A percentile compares a stretch with the other conserved stretches of the same genome.
These are phyloP conservation scores for Oenanthe melanoleuca DNA, from an alignment of 2,113 vertebrate genomes.

Conservation along the genomic window DNA sequence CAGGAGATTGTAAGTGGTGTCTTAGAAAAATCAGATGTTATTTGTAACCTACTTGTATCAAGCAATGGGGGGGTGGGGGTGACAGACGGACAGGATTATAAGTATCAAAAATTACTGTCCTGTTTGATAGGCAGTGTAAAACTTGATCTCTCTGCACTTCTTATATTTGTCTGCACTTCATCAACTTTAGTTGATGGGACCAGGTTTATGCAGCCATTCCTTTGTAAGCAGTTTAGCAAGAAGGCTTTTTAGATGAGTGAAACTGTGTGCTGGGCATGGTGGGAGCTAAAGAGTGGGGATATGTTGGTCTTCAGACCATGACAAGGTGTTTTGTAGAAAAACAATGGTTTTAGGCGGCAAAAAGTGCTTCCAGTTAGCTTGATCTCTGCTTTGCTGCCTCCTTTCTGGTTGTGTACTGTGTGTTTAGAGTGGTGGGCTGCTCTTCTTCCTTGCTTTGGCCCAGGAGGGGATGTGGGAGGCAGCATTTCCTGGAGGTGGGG, in stretches of 20 bases:
- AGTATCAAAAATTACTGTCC: neutral
- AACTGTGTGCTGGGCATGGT: neutral
- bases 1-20: neutral
- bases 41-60: neutral
- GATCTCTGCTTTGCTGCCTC: neutral
- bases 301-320: neutral
- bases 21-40: neutral
- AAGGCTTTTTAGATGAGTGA: neutral
- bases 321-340: neutral
- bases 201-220: neutral
- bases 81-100: rapidly evolving
- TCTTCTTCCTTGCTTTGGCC: neutral
- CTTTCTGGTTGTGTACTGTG: neutral
- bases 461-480: neutral
- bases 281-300: neutral
- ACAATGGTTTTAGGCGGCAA: neutral
- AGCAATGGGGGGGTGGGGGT: neutral
- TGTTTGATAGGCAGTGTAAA: neutral
- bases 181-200: neutral
- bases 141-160: neutral
- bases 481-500: neutral
- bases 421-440: neutral
- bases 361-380: neutral
- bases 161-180: neutral
- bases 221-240: neutral